Evolutionary conservation across 2,113 vertebrate genomes (phyloP).

Genomic region (Indicator indicator): DNA sequence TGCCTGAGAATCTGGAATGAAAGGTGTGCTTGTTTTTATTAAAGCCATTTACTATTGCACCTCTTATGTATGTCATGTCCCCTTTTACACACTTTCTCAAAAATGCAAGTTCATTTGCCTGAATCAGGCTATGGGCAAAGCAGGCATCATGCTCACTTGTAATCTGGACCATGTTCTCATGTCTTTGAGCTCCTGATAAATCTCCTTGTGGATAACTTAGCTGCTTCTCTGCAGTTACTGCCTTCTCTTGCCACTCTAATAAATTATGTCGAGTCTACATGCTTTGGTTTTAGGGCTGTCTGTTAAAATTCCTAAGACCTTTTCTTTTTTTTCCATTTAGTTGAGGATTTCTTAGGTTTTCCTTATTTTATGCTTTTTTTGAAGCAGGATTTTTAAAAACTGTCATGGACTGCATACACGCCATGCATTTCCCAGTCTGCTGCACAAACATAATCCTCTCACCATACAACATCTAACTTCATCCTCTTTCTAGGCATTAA

Average conservation of each 20-base stretch:
- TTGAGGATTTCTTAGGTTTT: conserved; percentile 24
- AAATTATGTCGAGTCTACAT: background rate
- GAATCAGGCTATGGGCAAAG: background rate
- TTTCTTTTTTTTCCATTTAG: background rate
- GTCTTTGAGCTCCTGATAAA: background rate
- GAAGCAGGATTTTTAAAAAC: conserved; percentile 1
- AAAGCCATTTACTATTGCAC: background rate
- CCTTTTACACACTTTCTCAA: background rate
- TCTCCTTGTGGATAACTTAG: background rate
- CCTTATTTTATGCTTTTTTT: background rate
- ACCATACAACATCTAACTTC: background rate
- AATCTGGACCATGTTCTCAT: background rate
- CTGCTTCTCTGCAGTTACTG: background rate
- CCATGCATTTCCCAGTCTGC: background rate
- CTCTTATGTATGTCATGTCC: background rate
- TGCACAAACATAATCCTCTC: conserved; percentile 17
- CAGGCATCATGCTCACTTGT: background rate
- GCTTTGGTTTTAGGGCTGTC: conserved; percentile 3
- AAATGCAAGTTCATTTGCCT: background rate
- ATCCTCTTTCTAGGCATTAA: conserved; percentile 21
- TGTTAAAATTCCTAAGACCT: background rate
- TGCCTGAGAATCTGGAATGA: background rate
- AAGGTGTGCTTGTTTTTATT: background rate
- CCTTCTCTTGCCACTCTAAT: background rate
- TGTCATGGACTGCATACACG: background rate